These are phyloP conservation scores for Aricia artaxerxes DNA, from an alignment of 2,888 invertebrate genomes.

Conservation along the genomic window DNA sequence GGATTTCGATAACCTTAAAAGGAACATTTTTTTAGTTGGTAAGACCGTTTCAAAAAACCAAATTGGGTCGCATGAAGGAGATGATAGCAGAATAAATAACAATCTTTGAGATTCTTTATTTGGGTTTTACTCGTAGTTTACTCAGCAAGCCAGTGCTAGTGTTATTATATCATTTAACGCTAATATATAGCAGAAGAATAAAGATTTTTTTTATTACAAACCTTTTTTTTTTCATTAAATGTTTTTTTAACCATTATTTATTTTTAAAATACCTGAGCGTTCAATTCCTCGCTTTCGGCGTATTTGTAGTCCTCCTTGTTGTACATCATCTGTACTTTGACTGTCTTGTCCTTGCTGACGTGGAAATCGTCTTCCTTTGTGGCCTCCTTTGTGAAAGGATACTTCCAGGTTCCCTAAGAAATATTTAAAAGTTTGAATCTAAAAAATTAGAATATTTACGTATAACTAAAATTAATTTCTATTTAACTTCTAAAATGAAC, in stretches of 20 bases:
- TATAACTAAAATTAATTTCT: too few species aligned
- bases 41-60: too few species aligned
- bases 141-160: too few species aligned
- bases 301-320: constrained; percentile 67
- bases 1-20: constrained; percentile 83
- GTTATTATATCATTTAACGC: too few species aligned
- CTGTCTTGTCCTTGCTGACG: constrained; percentile 70
- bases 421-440: not conserved
- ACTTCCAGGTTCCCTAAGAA: constrained; percentile 82
- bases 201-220: too few species aligned
- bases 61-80: not conserved
- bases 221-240: not conserved
- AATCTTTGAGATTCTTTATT: too few species aligned
- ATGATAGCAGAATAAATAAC: not conserved
- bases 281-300: constrained; percentile 55
- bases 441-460: too few species aligned
- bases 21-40: too few species aligned
- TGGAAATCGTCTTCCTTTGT: constrained; percentile 85
- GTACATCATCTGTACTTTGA: constrained; percentile 86
- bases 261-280: constrained; percentile 56
- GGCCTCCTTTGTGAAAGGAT: constrained; percentile 77
- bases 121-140: too few species aligned
- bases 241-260: not conserved
- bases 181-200: too few species aligned
- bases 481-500: too few species aligned